A percentile compares a stretch with the other conserved stretches of the same genome.
Conservation (phyloP, 92 coral and sea anemone genomes). For the Bergia sp. region DNA sequence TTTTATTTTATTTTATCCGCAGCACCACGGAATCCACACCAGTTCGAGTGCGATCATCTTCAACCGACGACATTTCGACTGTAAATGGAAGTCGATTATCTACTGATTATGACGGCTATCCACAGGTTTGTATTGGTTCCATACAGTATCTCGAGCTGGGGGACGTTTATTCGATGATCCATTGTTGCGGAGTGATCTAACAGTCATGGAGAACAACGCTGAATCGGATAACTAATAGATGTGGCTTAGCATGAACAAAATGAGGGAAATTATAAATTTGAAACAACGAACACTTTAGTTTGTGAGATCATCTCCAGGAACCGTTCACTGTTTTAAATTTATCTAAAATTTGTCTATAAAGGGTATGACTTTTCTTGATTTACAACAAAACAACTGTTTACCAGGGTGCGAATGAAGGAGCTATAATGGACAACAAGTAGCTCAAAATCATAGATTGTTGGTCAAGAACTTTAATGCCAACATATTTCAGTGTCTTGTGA, state of each 20-base stretch:
- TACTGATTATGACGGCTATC: slow-evolving; percentile 79
- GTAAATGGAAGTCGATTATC: slow-evolving; percentile 78
- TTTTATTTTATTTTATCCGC: not conserved
- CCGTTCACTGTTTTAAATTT: not conserved
- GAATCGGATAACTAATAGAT: not conserved
- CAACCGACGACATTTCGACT: slow-evolving; percentile 80
- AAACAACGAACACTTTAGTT: no score
- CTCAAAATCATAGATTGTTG: not conserved
- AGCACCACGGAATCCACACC: slow-evolving; percentile 82
- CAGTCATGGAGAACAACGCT: not conserved
- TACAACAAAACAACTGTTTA: not conserved
- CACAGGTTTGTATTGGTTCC: slow-evolving; percentile 60
- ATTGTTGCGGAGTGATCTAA: not conserved
- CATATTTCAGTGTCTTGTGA: not conserved
- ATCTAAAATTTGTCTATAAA: not conserved
- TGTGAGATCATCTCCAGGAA: not conserved
- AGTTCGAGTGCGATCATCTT: slow-evolving; percentile 73
- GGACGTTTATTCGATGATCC: not conserved
- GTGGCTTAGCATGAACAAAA: not conserved
- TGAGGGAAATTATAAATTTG: no score
- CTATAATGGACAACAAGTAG: not conserved
- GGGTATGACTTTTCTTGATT: not conserved
- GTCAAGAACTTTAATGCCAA: not conserved
- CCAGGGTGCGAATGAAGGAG: not conserved
- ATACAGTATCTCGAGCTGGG: not conserved